phyloP scores from a whole-genome alignment of 2,888 invertebrate species.

The Hypolimnas misippus region DNA sequence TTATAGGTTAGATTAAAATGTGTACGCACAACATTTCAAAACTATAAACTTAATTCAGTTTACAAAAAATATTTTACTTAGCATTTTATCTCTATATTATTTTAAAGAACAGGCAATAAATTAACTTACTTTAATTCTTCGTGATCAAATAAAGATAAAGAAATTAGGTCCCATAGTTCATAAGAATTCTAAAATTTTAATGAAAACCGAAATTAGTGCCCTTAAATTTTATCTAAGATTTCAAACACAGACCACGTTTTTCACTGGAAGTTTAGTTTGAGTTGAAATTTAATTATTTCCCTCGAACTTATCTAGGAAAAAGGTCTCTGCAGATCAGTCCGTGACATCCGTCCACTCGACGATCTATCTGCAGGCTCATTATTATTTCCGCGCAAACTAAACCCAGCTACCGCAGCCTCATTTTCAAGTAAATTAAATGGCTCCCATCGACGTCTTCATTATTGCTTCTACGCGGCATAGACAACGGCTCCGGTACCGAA shows the following conservation, averaged over 20 bases:
- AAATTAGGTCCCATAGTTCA: neutral
- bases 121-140: too few relatives aligned
- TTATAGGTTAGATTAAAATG: too few relatives aligned
- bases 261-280: slow-evolving; percentile 9
- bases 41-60: too few relatives aligned
- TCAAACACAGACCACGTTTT: slow-evolving; percentile 12
- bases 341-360: slow-evolving; percentile 19
- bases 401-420: slow-evolving; percentile 26
- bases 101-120: neutral
- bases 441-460: slow-evolving; percentile 34
- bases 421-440: slow-evolving; percentile 42
- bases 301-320: slow-evolving; percentile 20
- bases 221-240: neutral
- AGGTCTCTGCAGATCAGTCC: slow-evolving; percentile 23
- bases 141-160: neutral
- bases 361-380: slow-evolving; percentile 25
- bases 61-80: too few relatives aligned
- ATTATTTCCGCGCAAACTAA: slow-evolving; percentile 27
- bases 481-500: slow-evolving; percentile 24
- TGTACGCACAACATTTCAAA: too few relatives aligned
- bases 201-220: neutral
- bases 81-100: too few relatives aligned
- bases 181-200: neutral
- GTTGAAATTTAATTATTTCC: slow-evolving; percentile 22
- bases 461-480: slow-evolving; percentile 29